Conservation (phyloP, 1,140 invertebrate genomes). For the Drosophila sp. region DNA sequence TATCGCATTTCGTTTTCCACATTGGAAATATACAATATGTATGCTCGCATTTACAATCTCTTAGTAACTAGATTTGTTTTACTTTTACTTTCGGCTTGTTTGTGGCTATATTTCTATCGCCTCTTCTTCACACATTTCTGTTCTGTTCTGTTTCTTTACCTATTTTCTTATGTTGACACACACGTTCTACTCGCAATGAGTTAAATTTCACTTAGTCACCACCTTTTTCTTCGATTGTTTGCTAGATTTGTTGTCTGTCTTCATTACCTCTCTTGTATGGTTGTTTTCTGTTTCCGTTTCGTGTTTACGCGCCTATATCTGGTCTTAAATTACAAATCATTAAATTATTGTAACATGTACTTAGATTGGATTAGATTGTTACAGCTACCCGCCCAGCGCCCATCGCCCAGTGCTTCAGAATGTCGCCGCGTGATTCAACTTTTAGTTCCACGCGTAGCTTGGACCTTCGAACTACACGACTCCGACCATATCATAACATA, state of each 20-base stretch:
- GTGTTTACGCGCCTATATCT: constrained; percentile 69
- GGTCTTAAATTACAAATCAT: constrained; percentile 75
- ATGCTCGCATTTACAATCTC: constrained; percentile 74
- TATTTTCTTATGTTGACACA: constrained; percentile 48
- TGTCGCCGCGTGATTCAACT: constrained; percentile 64
- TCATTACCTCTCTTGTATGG: constrained; percentile 27
- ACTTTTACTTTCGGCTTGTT: constrained; percentile 57
- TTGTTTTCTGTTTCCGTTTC: constrained; percentile 57
- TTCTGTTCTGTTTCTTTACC: constrained; percentile 11
- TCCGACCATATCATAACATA: constrained; percentile 1
- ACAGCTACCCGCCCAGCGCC: constrained; percentile 77
- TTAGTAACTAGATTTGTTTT: constrained; percentile 73
- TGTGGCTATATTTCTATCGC: constrained; percentile 41
- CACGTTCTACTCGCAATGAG: constrained; percentile 32
- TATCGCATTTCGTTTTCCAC: constrained; percentile 63
- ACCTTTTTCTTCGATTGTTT: constrained; percentile 54
- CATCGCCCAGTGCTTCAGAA: constrained; percentile 67
- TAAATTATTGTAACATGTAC: constrained; percentile 81
- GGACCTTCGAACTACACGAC: constrained; percentile 30
- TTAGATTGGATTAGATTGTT: constrained; percentile 82
- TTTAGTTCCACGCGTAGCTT: constrained; percentile 67
- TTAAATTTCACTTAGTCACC: constrained; percentile 70
- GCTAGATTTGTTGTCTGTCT: constrained; percentile 47
- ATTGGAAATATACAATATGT: constrained; percentile 71
- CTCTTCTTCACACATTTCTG: constrained; percentile 18